Base-by-base conservation (phyloP, 2,797 vertebrate genomes). In the Enteromius viviparus region DNA sequence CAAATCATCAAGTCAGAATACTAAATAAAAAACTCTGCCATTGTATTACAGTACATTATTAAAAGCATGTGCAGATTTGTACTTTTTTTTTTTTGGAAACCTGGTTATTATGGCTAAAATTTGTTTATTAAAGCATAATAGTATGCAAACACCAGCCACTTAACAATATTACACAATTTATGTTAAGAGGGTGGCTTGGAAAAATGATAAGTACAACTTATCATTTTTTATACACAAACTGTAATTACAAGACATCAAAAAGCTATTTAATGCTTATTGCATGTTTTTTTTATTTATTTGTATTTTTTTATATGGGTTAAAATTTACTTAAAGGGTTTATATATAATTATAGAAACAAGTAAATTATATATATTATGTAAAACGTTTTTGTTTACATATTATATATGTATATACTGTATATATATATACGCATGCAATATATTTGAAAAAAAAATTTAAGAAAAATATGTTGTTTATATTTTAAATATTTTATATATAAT, bases 121-220 rank as follows among this genome's bases (percentile, higher is more conserved):
- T 17, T 40, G 32, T 66, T 64, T 32, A 65, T 47, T 49, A 23
- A 37, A 62, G 12, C 45, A 62, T 64, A 51, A 65, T 42, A 37
- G 32, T 40, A 49, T 45, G 15, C 45, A 66, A 55, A 34, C 32
- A 45, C 11, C 80, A 82, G 34, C 62, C 60, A 68, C 72, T 47
- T 42, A 53, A 26, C 3, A 66, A 65, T 65, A 65, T 74, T 62
- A 51, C 42, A 55, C 12, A 62, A 60, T 58, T 32, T 21, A 40
- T 53, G 40, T 21, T 47, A 69, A 12, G 3, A 58, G 8, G 5
- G 10, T 21, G 34, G 17, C 17, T 53, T 53, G 21, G n/a, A 68
- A 53, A 62, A 26, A 70, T 80, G 49, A 29, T 32, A 70, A 70
- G 26, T 17, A 71, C 7, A 19, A 40, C 64, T 23, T 9, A 29